Evolutionary conservation across 2,888 invertebrate species (phyloP).

Genomic region (Pocota personata): DNA sequence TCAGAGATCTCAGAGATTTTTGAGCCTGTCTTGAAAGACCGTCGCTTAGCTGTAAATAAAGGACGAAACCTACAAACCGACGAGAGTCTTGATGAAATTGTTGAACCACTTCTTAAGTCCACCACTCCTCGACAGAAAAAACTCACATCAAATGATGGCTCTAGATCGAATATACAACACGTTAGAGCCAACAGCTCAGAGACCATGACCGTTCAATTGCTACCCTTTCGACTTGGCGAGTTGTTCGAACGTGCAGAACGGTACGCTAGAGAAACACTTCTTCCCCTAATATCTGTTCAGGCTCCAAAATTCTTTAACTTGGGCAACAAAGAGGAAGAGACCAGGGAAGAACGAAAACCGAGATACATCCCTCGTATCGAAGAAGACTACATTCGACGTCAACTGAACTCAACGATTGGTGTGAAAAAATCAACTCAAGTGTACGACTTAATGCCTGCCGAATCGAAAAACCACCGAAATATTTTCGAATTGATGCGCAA

Average conservation of each 20-base stretch:
- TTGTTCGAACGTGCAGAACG: conserved; percentile 92
- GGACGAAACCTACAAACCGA: conserved; percentile 78
- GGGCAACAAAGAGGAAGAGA: conserved; percentile 83
- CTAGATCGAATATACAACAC: conserved; percentile 21
- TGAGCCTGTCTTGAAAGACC: conserved; percentile 84
- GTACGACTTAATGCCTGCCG: conserved; percentile 60
- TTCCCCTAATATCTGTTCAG: conserved; percentile 91
- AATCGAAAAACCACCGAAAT: conserved; percentile 77
- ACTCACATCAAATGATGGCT: conserved; percentile 83
- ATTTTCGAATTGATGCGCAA: conserved; percentile 79
- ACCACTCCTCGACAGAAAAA: conserved; percentile 84
- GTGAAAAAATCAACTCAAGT: conserved; percentile 13
- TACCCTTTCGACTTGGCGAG: conserved; percentile 90
- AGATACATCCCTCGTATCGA: conserved; percentile 87
- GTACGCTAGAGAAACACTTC: conserved; percentile 90
- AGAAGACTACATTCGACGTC: conserved; percentile 76
- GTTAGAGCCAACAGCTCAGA: conserved; percentile 80
- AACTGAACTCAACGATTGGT: conserved; percentile 16
- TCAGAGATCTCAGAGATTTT: conserved; percentile 83
- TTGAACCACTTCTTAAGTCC: conserved; percentile 89
- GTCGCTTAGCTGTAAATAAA: conserved; percentile 77
- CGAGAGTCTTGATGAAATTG: conserved; percentile 85
- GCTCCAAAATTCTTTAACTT: conserved; percentile 89
- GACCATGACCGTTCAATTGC: conserved; percentile 88
- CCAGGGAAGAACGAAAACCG: conserved; percentile 81